These are phyloP conservation scores for Sturnus vulgaris DNA, from an alignment of 2,113 vertebrate species.

Conservation along the genomic window DNA sequence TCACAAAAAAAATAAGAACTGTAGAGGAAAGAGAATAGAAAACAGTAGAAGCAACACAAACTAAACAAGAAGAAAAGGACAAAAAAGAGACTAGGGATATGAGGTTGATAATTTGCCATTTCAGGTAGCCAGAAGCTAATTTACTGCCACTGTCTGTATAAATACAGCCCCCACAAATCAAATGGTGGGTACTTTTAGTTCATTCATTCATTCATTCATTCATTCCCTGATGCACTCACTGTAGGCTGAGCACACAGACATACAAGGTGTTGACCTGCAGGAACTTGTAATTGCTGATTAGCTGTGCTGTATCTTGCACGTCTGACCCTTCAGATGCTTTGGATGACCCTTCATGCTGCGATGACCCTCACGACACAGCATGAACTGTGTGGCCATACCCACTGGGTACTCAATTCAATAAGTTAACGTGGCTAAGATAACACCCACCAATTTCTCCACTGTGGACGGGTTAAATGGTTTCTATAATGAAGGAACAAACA, in stretches of 20 bases:
- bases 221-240: background rate
- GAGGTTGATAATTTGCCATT: background rate
- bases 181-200: background rate
- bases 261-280: background rate
- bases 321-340: background rate
- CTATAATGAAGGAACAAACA: background rate
- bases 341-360: background rate
- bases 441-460: background rate
- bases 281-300: background rate
- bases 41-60: background rate
- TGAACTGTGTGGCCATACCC: background rate
- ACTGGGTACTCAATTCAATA: fast-evolving
- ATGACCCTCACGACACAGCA: background rate
- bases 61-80: background rate
- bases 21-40: background rate
- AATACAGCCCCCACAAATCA: background rate
- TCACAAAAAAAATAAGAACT: background rate
- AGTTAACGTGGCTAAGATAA: background rate
- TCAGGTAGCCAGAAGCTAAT: background rate
- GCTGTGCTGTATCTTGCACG: background rate
- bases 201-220: background rate
- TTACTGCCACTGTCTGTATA: background rate
- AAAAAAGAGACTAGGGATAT: background rate
- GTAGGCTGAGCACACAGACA: background rate
- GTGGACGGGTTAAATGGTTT: background rate